phyloP scores from a whole-genome alignment of 1,140 invertebrate genomes.

The Coboldia fuscipes region DNA sequence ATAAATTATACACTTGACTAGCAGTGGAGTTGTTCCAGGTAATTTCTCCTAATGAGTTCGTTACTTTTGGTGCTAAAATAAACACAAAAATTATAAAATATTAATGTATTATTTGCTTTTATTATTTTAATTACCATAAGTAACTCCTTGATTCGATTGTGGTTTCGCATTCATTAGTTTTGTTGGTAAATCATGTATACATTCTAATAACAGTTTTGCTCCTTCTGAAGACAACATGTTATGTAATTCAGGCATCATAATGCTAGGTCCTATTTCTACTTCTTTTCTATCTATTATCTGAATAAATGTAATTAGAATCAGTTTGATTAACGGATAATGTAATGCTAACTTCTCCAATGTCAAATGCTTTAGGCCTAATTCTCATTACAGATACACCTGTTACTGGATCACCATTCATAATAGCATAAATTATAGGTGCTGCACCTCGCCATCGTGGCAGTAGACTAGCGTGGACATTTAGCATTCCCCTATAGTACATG shows the following conservation, averaged over 20 bases:
- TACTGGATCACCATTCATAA: conserved; percentile 57
- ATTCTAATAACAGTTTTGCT: conserved; percentile 39
- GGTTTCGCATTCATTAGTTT: conserved; percentile 29
- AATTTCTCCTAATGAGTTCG: conserved; percentile 29
- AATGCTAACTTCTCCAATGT: conserved; percentile 38
- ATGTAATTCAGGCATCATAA: conserved; percentile 43
- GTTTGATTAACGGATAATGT: too few relatives aligned
- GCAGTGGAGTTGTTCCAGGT: conserved; percentile 38
- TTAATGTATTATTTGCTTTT: conserved; percentile 6
- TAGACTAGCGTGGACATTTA: conserved; percentile 82
- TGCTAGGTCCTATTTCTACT: conserved; percentile 33
- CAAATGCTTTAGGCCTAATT: conserved; percentile 70
- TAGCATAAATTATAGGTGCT: conserved; percentile 53
- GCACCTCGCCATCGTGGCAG: conserved; percentile 85
- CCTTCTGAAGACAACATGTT: conserved; percentile 41
- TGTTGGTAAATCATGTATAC: conserved; percentile 33
- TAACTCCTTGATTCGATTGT: conserved; percentile 35
- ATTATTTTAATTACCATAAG: conserved; percentile 34
- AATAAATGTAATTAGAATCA: neutral
- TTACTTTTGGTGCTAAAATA: conserved; percentile 49
- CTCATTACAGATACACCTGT: conserved; percentile 81
- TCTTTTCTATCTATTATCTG: conserved; percentile 45
- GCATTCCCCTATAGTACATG: conserved; percentile 49
- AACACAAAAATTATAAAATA: conserved; percentile 6
- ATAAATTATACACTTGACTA: conserved; percentile 35